phyloP scores from a whole-genome alignment of 2,113 vertebrate genomes.

The Drymodes brunneopygia region DNA sequence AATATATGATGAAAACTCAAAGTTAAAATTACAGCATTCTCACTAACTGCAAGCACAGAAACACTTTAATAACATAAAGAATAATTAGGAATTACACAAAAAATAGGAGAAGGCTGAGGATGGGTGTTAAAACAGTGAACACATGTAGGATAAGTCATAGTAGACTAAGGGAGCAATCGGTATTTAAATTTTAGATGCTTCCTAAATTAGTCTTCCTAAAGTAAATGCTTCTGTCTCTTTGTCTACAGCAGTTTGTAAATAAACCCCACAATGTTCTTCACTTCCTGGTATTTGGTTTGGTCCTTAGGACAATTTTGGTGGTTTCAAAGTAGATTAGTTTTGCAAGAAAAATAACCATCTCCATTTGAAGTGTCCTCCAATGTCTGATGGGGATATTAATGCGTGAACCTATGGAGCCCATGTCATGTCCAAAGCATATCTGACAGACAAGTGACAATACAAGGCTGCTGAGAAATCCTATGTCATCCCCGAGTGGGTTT shows the following conservation, averaged over 20 bases:
- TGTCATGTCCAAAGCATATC: background rate
- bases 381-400: background rate
- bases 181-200: background rate
- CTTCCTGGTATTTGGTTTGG: background rate
- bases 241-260: background rate
- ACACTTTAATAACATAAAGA: background rate
- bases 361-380: background rate
- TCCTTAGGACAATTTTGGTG: background rate
- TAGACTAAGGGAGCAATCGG: background rate
- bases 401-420: background rate
- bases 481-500: background rate
- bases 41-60: background rate
- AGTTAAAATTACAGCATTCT: background rate
- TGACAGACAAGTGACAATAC: background rate
- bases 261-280: background rate
- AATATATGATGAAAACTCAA: background rate
- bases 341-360: background rate
- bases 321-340: background rate
- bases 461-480: background rate
- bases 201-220: background rate
- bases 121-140: background rate
- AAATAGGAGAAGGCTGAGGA: background rate
- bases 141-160: background rate
- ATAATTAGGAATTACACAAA: background rate
- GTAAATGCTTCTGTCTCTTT: background rate